Base-by-base conservation (phyloP, 2,888 invertebrate genomes). In the Andrena bucephala region DNA sequence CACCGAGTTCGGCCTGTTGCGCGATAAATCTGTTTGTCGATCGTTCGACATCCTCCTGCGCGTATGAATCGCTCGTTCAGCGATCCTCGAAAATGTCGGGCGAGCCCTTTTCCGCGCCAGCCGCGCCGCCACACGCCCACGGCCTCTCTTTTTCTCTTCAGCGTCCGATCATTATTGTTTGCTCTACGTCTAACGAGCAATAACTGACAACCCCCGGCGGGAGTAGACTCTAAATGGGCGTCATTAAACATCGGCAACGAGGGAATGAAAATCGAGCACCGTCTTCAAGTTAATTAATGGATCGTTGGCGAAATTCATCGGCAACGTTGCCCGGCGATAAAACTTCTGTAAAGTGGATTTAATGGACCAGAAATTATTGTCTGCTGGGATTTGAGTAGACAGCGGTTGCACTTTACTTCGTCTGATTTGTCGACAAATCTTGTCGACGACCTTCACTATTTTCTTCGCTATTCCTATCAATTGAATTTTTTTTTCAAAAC, bases 21-120 rank as follows among this genome's bases (percentile, higher is more conserved):
- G 60, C 68, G 67, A 74, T 73, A 71, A 80, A 77, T 78, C 89
- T 87, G 86, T 85, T 80, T 76, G 78, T 79, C 84, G 87, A 83
- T 88, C 87, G 85, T 85, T 83, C 59, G 50, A 67, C 75, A 62
- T 78, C 70, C 68, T 77, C 66, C 70, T 69, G 66, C 59, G 74
- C 65, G 33, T 57, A 78, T 52, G 80, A 85, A 87, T 80, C 80
- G 73, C 59, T 48, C 69, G 79, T 72, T 65, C 76, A 71, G 75
- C 33, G 77, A 77, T 77, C 77, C 82, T 87, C 78, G 79, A 82
- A 83, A 85, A 77, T 78, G 62, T 82, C 69, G 54, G 70, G 50
- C 48, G 63, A 50, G 42, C 52, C 52, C 57, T 69, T 69, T 59
- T 75, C 68, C 66, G 60, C 67, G 67, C 33, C 24, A 13, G n/a